phyloP scores from a whole-genome alignment of 1,140 invertebrate genomes.

The Lethrus apterus region DNA sequence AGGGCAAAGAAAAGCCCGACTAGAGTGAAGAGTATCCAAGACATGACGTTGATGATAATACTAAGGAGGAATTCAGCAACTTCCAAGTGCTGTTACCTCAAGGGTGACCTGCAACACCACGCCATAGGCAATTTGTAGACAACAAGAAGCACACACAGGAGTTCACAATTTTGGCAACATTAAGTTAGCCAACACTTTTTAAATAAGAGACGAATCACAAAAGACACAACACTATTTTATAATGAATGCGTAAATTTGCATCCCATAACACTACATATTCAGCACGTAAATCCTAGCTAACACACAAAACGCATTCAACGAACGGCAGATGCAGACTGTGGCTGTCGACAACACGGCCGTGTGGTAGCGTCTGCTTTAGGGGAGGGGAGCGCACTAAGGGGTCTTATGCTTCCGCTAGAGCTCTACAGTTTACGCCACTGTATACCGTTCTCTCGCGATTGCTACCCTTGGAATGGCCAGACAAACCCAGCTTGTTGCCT shows the following conservation, averaged over 20 bases:
- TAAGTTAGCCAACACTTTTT: constrained; percentile 2
- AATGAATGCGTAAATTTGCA: neutral
- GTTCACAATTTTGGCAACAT: constrained; percentile 8
- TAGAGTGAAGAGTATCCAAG: constrained; percentile 38
- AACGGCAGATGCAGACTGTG: constrained; percentile 32
- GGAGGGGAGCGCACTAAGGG: constrained; percentile 38
- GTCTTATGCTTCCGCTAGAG: constrained; percentile 34
- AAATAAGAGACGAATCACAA: constrained; percentile 3
- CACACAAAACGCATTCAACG: constrained; percentile 19
- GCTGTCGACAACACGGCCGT: constrained; percentile 22
- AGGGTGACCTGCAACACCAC: constrained; percentile 37
- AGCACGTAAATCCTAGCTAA: constrained; percentile 15
- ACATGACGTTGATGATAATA: constrained; percentile 32
- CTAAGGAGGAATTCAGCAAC: constrained; percentile 27
- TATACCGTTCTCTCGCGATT: constrained; percentile 19
- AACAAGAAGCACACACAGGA: constrained; percentile 22
- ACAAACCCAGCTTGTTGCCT: constrained; percentile 27
- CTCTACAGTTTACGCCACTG: constrained; percentile 14
- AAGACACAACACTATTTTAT: neutral
- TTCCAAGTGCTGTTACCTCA: constrained; percentile 39
- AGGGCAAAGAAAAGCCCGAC: constrained; percentile 30
- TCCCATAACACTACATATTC: constrained; percentile 16
- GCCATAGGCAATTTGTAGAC: constrained; percentile 34
- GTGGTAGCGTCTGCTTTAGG: constrained; percentile 30
- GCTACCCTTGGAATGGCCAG: constrained; percentile 36